phyloP scores from a whole-genome alignment of 2,797 vertebrate species.

The Calcarius lapponicus region DNA sequence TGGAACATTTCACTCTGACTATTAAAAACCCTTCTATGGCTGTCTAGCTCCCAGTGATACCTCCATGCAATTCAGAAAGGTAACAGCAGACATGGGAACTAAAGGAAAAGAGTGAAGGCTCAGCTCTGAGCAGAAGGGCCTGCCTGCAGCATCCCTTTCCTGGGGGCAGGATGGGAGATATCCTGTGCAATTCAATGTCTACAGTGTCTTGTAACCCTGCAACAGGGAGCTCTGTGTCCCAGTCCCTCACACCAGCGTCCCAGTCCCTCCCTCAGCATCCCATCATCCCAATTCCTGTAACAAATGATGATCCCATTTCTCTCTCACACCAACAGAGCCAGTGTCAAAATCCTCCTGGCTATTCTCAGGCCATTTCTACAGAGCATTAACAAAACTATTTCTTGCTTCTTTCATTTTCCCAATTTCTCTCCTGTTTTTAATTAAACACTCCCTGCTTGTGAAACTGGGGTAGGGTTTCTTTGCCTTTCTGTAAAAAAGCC shows the following conservation, averaged over 20 bases:
- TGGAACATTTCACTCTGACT: not conserved
- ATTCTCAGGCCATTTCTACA: not conserved
- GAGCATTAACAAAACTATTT: not conserved
- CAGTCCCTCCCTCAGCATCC: not conserved
- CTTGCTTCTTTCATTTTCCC: constrained; percentile 22
- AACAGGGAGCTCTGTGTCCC: not conserved
- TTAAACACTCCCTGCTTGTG: constrained; percentile 2
- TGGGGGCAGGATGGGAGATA: not conserved
- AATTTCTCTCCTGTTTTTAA: constrained; percentile 33
- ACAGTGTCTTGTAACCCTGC: rapidly evolving
- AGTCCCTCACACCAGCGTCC: not conserved
- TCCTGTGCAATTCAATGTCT: not conserved
- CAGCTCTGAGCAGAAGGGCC: not conserved
- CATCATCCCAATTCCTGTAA: not conserved
- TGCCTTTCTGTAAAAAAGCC: constrained; percentile 5
- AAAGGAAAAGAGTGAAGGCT: not conserved
- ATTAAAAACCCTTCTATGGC: not conserved
- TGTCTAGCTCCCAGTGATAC: not conserved
- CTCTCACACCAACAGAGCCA: not conserved
- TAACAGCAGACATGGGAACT: not conserved
- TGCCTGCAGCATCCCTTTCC: not conserved
- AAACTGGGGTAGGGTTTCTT: not conserved
- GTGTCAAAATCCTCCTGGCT: not conserved
- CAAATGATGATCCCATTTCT: not conserved
- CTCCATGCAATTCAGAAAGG: not conserved